These are phyloP conservation scores for Girardinichthys multiradiatus DNA, from an alignment of 2,113 vertebrate genomes.

Conservation along the genomic window DNA sequence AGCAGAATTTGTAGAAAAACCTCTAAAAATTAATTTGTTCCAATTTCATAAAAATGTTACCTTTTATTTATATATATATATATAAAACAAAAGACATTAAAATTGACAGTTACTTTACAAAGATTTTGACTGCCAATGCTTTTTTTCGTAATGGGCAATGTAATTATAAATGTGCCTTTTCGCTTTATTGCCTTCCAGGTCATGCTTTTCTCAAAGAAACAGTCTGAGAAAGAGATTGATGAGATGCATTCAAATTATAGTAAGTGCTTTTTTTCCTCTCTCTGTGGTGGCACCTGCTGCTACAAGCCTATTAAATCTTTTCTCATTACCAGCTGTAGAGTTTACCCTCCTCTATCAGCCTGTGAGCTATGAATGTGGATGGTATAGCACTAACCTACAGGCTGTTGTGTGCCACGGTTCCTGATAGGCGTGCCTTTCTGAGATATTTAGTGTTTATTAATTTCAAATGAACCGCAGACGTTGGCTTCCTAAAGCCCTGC, in stretches of 20 bases:
- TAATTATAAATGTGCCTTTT: neutral
- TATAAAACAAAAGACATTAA: neutral
- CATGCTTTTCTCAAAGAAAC: slow-evolving; percentile 90
- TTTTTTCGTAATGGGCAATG: neutral
- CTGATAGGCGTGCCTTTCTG: neutral
- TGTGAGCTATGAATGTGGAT: neutral
- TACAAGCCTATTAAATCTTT: neutral
- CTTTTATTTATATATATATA: no score
- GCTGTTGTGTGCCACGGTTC: neutral
- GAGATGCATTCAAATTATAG: slow-evolving; percentile 88
- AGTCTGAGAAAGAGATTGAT: slow-evolving; percentile 90
- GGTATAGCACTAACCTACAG: neutral
- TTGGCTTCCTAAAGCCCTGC: neutral
- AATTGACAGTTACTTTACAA: neutral
- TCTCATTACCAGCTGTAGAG: no score
- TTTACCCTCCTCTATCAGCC: neutral
- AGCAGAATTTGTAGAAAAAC: neutral
- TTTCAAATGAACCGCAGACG: neutral
- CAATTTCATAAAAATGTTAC: neutral
- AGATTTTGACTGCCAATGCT: neutral
- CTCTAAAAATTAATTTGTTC: neutral
- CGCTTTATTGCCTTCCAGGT: slow-evolving; percentile 77
- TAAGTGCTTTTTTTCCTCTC: slow-evolving; percentile 79
- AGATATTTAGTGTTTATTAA: slow-evolving; percentile 1
- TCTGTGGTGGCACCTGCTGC: neutral